phyloP scores from a whole-genome alignment of 2,113 vertebrate species.

The Charadrius vociferus region DNA sequence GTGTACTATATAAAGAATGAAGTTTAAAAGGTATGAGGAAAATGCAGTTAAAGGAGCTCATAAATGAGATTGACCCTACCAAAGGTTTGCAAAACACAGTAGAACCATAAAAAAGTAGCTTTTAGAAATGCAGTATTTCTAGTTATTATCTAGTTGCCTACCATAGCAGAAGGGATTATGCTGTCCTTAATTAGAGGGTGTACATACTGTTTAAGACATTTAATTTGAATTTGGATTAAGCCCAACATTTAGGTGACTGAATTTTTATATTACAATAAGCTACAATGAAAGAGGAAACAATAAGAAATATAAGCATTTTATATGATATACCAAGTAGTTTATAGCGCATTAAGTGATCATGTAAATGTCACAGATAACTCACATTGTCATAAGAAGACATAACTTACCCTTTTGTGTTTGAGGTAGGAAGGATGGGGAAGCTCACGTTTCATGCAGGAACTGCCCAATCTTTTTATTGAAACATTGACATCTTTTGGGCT shows the following conservation, averaged over 20 bases:
- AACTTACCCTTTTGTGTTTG: background rate
- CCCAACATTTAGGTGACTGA: conserved; percentile 39
- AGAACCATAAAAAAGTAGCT: conserved; percentile 57
- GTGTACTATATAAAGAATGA: conserved; percentile 37
- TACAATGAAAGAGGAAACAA: conserved; percentile 45
- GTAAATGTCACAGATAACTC: conserved; percentile 23
- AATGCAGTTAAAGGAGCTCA: conserved; percentile 68
- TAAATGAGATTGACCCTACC: conserved; percentile 69
- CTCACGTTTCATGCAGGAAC: background rate
- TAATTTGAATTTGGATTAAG: conserved; percentile 60
- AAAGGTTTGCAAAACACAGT: conserved; percentile 66
- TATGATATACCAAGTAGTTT: conserved; percentile 15
- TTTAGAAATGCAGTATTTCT: conserved; percentile 43
- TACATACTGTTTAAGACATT: conserved; percentile 55
- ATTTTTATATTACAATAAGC: conserved; percentile 15
- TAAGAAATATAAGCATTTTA: conserved; percentile 51
- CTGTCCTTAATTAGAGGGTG: conserved; percentile 48
- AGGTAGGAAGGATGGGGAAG: background rate
- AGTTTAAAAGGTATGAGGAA: conserved; percentile 68
- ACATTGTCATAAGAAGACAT: background rate
- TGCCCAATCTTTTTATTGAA: background rate
- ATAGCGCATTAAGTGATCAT: background rate
- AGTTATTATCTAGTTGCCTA: conserved; percentile 52
- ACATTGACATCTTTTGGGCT: background rate
- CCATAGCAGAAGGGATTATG: background rate